These are phyloP conservation scores for Pimpla rufipes DNA, from an alignment of 2,888 invertebrate species.

Conservation along the genomic window DNA sequence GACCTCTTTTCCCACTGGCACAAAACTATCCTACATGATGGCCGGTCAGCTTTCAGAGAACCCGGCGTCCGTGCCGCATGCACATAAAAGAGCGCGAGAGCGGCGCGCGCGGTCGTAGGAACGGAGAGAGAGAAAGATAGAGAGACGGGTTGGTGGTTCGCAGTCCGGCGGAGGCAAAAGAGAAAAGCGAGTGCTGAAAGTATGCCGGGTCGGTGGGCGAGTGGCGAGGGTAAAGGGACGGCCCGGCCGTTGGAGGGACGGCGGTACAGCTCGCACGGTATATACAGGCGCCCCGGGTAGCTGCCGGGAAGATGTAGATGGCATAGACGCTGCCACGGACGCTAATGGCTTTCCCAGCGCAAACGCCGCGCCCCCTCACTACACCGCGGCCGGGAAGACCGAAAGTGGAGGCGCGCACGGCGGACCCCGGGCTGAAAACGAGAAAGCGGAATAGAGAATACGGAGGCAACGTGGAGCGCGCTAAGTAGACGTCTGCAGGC, in stretches of 20 bases:
- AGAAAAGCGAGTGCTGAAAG: conserved; percentile 33
- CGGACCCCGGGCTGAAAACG: conserved; percentile 41
- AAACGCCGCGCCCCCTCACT: conserved; percentile 61
- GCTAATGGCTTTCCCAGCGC: conserved; percentile 77
- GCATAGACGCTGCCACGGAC: conserved; percentile 63
- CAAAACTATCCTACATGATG: conserved; percentile 17
- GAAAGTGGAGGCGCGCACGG: conserved; percentile 63
- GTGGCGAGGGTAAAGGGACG: conserved; percentile 29
- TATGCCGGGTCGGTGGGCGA: conserved; percentile 15
- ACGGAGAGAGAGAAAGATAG: conserved; percentile 15
- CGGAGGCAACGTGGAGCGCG: conserved; percentile 20
- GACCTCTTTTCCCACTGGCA: conserved; percentile 6
- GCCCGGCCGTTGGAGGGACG: conserved; percentile 27
- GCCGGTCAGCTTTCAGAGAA: conserved; percentile 28
- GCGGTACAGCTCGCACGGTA: neutral
- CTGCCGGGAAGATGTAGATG: conserved; percentile 33
- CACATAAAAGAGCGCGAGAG: conserved; percentile 22
- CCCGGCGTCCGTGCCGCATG: conserved; percentile 7
- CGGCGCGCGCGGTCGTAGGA: neutral
- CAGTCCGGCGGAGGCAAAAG: conserved; percentile 21
- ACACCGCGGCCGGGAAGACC: conserved; percentile 15
- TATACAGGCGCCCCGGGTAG: conserved; percentile 9
- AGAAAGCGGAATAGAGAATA: conserved; percentile 48
- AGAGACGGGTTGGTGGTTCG: conserved; percentile 19
- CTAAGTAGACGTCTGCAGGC: conserved; percentile 57